These are phyloP conservation scores for Apoda limacodes DNA, from an alignment of 2,888 invertebrate species.

Conservation along the genomic window DNA sequence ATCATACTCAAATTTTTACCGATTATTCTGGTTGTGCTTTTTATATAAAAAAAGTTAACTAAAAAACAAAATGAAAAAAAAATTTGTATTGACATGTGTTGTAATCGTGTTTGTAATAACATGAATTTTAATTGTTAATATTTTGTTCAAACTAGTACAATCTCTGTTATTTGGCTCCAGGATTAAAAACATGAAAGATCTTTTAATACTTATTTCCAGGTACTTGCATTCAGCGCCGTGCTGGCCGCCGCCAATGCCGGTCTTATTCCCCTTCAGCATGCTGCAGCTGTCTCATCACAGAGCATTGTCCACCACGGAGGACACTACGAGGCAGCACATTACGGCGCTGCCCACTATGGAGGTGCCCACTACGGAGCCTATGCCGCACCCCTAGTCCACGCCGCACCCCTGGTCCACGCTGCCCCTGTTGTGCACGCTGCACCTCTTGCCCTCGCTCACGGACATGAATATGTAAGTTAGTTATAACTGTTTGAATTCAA, in stretches of 20 bases:
- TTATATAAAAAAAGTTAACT: too few species aligned
- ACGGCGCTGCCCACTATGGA: constrained; percentile 32
- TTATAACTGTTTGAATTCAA: too few species aligned
- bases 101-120: too few species aligned
- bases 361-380: constrained; percentile 27
- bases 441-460: constrained; percentile 21
- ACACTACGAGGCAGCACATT: constrained; percentile 42
- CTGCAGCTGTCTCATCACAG: constrained; percentile 57
- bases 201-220: constrained; percentile 28
- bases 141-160: too few species aligned
- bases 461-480: constrained; percentile 42
- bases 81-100: too few species aligned
- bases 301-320: constrained; percentile 60
- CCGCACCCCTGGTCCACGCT: constrained; percentile 36
- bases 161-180: too few species aligned
- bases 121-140: too few species aligned
- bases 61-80: too few species aligned
- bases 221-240: constrained; percentile 57
- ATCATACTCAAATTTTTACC: too few species aligned
- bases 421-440: constrained; percentile 34
- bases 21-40: too few species aligned
- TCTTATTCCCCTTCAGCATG: constrained; percentile 54
- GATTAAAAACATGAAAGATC: too few species aligned
- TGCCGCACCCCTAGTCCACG: constrained; percentile 33
- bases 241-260: constrained; percentile 68